Conservation (phyloP, 2,113 vertebrate genomes). For the Uropsilus gracilis region DNA sequence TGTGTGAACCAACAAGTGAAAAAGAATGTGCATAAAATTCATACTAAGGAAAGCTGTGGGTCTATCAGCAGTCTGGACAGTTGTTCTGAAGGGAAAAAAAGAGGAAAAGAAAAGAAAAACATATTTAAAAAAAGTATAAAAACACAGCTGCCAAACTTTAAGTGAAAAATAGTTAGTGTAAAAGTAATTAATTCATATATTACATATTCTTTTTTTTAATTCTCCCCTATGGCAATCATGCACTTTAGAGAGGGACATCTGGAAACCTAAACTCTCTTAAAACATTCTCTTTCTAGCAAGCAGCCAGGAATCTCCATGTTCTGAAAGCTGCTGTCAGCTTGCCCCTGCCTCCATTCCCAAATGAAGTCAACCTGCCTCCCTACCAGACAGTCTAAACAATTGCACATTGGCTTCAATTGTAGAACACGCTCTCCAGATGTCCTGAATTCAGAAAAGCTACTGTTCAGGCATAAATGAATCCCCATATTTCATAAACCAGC, state of each 20-base stretch:
- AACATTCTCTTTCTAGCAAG: slow-evolving; percentile 59
- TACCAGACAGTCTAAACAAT: slow-evolving; percentile 38
- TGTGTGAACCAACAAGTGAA: slow-evolving; percentile 29
- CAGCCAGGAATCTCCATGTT: slow-evolving; percentile 44
- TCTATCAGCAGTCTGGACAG: slow-evolving; percentile 49
- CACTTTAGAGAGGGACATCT: slow-evolving; percentile 49
- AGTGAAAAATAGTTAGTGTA: slow-evolving; percentile 51
- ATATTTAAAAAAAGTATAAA: slow-evolving; percentile 56
- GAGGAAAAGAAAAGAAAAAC: neutral
- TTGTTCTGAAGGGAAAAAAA: neutral
- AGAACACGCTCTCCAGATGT: slow-evolving; percentile 65
- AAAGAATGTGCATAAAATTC: slow-evolving; percentile 55
- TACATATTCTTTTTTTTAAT: slow-evolving; percentile 48
- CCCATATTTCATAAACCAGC: slow-evolving; percentile 53
- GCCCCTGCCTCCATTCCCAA: neutral
- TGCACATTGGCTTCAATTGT: slow-evolving; percentile 58
- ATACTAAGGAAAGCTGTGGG: slow-evolving; percentile 30
- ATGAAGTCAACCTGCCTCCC: neutral
- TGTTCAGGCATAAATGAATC: slow-evolving; percentile 46
- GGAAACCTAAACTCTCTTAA: slow-evolving; percentile 42
- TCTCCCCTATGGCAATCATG: slow-evolving; percentile 3
- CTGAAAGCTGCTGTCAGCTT: slow-evolving; percentile 1
- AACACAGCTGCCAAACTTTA: slow-evolving; percentile 42
- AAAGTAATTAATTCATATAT: slow-evolving; percentile 69
- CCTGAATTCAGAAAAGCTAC: slow-evolving; percentile 27